A percentile compares a stretch with the other conserved stretches of the same genome.
phyloP scores from a whole-genome alignment of 2,113 vertebrate species.

The Thomomys bottae region DNA sequence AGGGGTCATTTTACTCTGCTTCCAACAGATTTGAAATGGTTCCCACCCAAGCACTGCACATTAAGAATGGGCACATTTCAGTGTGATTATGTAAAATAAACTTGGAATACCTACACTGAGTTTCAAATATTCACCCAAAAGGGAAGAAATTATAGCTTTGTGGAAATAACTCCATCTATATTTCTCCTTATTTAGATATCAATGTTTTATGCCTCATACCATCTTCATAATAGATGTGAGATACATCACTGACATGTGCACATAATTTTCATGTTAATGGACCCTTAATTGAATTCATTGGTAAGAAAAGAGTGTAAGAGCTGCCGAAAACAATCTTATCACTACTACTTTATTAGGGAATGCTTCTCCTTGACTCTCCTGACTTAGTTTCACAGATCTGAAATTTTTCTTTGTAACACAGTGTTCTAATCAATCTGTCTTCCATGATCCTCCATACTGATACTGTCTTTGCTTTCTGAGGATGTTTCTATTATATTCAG shows the following conservation, averaged over 20 bases:
- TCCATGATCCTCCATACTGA: neutral
- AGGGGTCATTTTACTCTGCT: neutral
- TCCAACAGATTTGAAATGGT: neutral
- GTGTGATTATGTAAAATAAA: neutral
- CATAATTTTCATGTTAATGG: neutral
- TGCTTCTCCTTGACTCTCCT: neutral
- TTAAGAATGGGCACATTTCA: neutral
- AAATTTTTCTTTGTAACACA: neutral
- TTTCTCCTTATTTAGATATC: neutral
- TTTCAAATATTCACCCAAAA: neutral
- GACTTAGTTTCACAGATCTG: neutral
- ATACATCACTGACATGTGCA: fast-evolving
- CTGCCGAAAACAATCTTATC: neutral
- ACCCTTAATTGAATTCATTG: neutral
- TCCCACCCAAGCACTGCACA: neutral
- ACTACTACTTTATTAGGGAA: neutral
- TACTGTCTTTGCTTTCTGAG: constrained; percentile 11
- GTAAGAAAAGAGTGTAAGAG: neutral
- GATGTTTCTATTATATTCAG: neutral
- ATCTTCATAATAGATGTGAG: neutral
- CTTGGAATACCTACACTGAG: neutral
- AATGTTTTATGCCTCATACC: neutral
- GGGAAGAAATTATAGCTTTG: neutral
- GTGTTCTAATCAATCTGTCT: neutral
- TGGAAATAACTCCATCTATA: neutral